phyloP scores from a whole-genome alignment of 1,140 invertebrate genomes.

The Magallana ariakensis region DNA sequence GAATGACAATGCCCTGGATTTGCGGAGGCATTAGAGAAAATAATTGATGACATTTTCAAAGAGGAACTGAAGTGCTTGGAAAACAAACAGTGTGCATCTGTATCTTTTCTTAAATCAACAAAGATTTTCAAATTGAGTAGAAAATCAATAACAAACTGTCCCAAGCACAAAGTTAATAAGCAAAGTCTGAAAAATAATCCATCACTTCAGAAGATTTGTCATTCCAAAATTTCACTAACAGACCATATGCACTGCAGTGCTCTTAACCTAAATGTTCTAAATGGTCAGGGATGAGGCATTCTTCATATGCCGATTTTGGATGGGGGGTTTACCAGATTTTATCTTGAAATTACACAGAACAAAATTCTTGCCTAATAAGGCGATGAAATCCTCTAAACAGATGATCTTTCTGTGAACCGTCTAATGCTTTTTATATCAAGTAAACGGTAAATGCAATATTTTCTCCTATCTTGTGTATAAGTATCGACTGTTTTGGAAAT shows the following conservation, averaged over 20 bases:
- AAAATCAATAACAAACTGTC: conserved; percentile 28
- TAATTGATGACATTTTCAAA: conserved; percentile 50
- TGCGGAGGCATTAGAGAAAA: conserved; percentile 40
- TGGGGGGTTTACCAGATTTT: conserved; percentile 1
- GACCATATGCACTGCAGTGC: conserved; percentile 13
- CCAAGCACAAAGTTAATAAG: conserved; percentile 31
- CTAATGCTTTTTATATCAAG: conserved; percentile 37
- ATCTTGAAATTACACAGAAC: conserved; percentile 24
- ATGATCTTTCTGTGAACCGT: conserved; percentile 13
- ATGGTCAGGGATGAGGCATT: not conserved
- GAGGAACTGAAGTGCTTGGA: conserved; percentile 43
- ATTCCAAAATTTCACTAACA: conserved; percentile 3
- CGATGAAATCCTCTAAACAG: conserved; percentile 16
- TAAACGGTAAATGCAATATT: conserved; percentile 32
- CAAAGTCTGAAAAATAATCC: conserved; percentile 34
- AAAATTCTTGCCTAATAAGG: conserved; percentile 37
- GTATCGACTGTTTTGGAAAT: conserved; percentile 36
- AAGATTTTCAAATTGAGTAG: conserved; percentile 28
- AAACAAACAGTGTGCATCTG: conserved; percentile 41
- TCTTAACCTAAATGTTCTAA: not conserved
- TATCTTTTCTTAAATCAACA: conserved; percentile 47
- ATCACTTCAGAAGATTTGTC: not conserved
- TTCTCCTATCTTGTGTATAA: conserved; percentile 23
- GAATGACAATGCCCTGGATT: conserved; percentile 41
- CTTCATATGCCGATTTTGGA: not conserved